Evolutionary conservation across 2,113 vertebrate species (phyloP).

Genomic region (Scomber scombrus): DNA sequence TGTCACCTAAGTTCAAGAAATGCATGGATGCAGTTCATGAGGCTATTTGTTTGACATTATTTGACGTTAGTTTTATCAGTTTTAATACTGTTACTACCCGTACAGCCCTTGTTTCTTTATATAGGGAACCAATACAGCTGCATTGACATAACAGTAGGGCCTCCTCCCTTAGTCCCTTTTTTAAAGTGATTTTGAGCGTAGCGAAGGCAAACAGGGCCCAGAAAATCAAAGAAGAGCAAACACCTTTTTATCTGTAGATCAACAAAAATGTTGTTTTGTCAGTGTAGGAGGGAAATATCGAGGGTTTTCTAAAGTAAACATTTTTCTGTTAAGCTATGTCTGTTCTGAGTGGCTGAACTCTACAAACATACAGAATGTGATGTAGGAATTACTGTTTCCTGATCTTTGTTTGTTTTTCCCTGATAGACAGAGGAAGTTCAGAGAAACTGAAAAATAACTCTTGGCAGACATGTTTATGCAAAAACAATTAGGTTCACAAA

Average conservation of each 20-base stretch:
- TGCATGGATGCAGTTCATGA: not conserved
- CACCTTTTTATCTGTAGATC: constrained; percentile 24
- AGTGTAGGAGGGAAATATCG: constrained; percentile 10
- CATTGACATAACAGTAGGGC: not conserved
- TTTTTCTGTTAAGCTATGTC: constrained; percentile 43
- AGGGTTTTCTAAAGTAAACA: constrained; percentile 40
- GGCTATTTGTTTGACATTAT: too few species aligned
- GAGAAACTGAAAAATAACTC: constrained; percentile 37
- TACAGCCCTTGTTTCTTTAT: not conserved
- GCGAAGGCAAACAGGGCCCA: not conserved
- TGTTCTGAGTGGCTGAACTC: constrained; percentile 24
- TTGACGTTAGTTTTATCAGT: too few species aligned
- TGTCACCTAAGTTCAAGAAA: constrained; percentile 1
- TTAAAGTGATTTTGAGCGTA: not conserved
- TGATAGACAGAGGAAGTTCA: constrained; percentile 53
- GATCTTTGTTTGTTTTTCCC: constrained; percentile 64
- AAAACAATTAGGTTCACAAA: constrained; percentile 46
- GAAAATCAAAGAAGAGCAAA: constrained; percentile 34
- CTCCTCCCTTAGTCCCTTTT: not conserved
- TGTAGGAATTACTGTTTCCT: constrained; percentile 52
- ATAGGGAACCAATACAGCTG: not conserved
- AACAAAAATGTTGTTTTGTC: constrained; percentile 29
- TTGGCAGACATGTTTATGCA: constrained; percentile 42
- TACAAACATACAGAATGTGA: constrained; percentile 52
- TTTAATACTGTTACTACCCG: too few species aligned